phyloP scores from a whole-genome alignment of 2,797 vertebrate genomes.

The Sebastes oblongus region DNA sequence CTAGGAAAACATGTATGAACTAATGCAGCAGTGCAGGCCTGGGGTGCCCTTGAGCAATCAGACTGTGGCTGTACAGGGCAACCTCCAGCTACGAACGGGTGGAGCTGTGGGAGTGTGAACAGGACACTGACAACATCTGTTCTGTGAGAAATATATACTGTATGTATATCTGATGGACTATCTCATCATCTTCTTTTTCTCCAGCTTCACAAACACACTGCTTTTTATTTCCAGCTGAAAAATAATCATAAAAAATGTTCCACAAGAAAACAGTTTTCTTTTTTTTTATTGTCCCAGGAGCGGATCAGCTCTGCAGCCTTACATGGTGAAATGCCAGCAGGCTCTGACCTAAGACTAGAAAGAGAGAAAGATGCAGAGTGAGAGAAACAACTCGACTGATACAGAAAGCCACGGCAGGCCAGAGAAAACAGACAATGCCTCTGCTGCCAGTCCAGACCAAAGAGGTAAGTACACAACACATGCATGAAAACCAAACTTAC shows the following conservation, averaged over 20 bases:
- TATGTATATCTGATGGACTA: background rate
- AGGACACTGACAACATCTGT: no score
- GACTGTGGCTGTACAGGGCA: no score
- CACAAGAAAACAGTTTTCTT: slow-evolving; percentile 15
- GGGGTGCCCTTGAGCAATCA: no score
- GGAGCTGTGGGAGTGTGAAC: no score
- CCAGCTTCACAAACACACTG: background rate
- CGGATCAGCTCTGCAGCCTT: slow-evolving; percentile 54
- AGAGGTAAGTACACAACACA: background rate
- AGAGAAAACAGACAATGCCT: background rate
- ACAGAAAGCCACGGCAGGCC: background rate
- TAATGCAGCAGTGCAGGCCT: background rate
- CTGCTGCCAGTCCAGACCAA: background rate
- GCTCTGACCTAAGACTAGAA: slow-evolving; percentile 16
- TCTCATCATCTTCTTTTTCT: background rate
- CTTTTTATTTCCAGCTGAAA: slow-evolving; percentile 3
- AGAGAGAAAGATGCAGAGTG: slow-evolving; percentile 12
- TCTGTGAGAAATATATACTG: background rate
- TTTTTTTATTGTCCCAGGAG: slow-evolving; percentile 1
- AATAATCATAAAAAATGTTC: slow-evolving; percentile 5
- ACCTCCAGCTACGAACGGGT: no score
- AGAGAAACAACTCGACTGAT: slow-evolving; percentile 13
- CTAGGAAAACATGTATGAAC: no score
- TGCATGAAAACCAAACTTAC: background rate
- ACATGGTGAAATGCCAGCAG: slow-evolving; percentile 68